Evolutionary conservation across 2,113 vertebrate genomes (phyloP).

Genomic region (Nyctereutes procyonoides): DNA sequence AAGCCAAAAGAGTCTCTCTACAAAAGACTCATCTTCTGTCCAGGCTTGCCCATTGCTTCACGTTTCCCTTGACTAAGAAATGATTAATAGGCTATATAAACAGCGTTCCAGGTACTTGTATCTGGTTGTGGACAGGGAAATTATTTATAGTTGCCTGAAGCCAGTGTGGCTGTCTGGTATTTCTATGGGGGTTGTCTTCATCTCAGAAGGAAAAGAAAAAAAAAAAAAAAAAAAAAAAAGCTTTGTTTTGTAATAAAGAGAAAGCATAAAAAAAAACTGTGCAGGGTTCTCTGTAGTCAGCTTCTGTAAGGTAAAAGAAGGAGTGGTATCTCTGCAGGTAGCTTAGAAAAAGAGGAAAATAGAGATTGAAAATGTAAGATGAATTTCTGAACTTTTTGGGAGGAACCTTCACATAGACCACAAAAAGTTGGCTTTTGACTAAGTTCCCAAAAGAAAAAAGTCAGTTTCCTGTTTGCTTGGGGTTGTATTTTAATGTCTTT

Average conservation of each 20-base stretch:
- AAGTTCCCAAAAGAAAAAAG: constrained; percentile 79
- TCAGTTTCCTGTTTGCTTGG: constrained; percentile 79
- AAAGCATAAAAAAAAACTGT: neutral
- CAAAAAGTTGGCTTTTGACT: constrained; percentile 75
- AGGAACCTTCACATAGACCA: constrained; percentile 78
- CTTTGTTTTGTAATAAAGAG: constrained; percentile 20
- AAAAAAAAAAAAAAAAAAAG: neutral
- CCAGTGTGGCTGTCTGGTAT: constrained; percentile 43
- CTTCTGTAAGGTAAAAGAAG: neutral
- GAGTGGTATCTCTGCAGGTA: neutral
- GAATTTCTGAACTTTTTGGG: constrained; percentile 71
- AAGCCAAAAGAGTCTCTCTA: constrained; percentile 26
- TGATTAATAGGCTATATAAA: constrained; percentile 71
- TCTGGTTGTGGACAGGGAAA: constrained; percentile 60
- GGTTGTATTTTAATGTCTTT: constrained; percentile 71
- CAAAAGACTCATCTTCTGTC: constrained; percentile 35
- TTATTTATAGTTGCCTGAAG: constrained; percentile 78
- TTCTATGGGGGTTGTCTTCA: constrained; percentile 61
- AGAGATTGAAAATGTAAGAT: constrained; percentile 41
- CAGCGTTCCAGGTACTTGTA: constrained; percentile 30
- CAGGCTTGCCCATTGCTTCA: constrained; percentile 60
- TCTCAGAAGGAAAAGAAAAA: neutral
- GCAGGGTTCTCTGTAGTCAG: neutral
- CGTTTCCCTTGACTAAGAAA: constrained; percentile 55
- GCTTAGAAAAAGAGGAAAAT: constrained; percentile 55